Evolutionary conservation across 2,113 vertebrate genomes (phyloP).

Genomic region (Xiphophorus maculatus): DNA sequence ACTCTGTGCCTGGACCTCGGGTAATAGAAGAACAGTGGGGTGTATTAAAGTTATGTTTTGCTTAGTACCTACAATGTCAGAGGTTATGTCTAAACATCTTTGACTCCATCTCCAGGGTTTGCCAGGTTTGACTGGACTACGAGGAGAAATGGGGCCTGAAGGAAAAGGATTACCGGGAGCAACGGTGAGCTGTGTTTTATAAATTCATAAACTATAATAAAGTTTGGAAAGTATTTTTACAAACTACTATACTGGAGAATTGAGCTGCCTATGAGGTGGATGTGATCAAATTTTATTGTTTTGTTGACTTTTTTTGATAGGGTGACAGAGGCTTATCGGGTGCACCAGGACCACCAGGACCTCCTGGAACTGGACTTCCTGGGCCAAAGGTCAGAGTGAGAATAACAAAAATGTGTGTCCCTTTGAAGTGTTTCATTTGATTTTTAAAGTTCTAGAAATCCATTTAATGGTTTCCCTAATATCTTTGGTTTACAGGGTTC

Average conservation of each 20-base stretch:
- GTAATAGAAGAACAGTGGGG: slow-evolving; percentile 60
- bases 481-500: slow-evolving; percentile 73
- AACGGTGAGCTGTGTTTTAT: slow-evolving; percentile 78
- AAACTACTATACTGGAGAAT: too few species aligned
- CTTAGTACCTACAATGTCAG: neutral
- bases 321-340: slow-evolving; percentile 83
- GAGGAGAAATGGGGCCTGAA: slow-evolving; percentile 82
- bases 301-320: slow-evolving; percentile 59
- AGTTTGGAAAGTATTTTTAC: too few species aligned
- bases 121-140: slow-evolving; percentile 79
- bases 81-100: neutral
- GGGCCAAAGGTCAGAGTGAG: slow-evolving; percentile 81
- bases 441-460: neutral
- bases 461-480: neutral
- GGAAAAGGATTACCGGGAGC: slow-evolving; percentile 82
- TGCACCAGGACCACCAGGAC: slow-evolving; percentile 74
- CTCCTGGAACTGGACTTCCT: slow-evolving; percentile 71
- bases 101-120: slow-evolving; percentile 75
- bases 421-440: neutral
- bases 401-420: neutral
- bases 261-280: neutral
- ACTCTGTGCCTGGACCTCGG: slow-evolving; percentile 80
- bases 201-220: too few species aligned
- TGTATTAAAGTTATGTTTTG: neutral
- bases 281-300: neutral